Base-by-base conservation (phyloP, 2,888 invertebrate genomes). In the Congeria kusceri region DNA sequence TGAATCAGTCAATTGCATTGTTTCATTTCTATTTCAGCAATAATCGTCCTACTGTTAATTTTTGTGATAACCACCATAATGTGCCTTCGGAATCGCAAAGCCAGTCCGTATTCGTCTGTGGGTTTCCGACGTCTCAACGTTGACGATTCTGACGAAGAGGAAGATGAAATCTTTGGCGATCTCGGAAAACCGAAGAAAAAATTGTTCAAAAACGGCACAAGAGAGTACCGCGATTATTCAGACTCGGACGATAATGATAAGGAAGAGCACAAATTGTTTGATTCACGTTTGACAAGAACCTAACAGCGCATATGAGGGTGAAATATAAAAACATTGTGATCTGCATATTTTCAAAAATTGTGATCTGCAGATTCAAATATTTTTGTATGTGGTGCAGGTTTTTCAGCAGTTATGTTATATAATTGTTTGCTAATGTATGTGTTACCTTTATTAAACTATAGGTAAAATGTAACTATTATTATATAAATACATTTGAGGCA, bases 101-200 rank as follows among this genome's bases (percentile, higher is more conserved):
- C 64, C 23, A 71, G 76, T 57, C 83, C 86, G 79, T 85, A 67
- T 71, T 64, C 80, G 27, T 67, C 61, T 49, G 77, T 86, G 20
- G 90, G 90, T 27, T 90, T 90, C 82, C 80, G 84, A 27, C 82
- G 86, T 29, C 81, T 90, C 3, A 77, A 82, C 20, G 83, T 84
- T 25, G 79, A 80, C 9, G 88, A 88, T 23, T 83, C 84, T 32
- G 87, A 87, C 18, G 84, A 82, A 4, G 88, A 87, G 5, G 83
- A 82, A 7, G 80, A 81, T 3, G 86, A 87, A 46, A 73, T 83
- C 32, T 83, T 77, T 20, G 83, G 83, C 13, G 83, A 83, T 53
- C 44, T 83, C 1, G 80, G 83, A 18, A 71, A 57, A 28, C 57
- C 39, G 27, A 63, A 39, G 27, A 71, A 68, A 44, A 71, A 67